Conservation (phyloP, 1,140 invertebrate species). For the Bombus confusus region DNA sequence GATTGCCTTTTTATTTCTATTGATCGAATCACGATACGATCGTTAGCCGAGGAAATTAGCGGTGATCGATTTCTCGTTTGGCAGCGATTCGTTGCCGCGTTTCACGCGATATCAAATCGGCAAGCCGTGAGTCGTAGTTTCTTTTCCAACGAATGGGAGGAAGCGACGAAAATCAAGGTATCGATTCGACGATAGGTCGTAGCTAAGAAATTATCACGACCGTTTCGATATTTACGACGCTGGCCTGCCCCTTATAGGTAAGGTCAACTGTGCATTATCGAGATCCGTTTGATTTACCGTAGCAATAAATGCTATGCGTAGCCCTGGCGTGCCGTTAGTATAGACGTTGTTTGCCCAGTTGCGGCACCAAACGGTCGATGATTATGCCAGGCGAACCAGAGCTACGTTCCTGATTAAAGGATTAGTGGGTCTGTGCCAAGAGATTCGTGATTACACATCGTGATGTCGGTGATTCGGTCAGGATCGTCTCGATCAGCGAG, state of each 20-base stretch:
- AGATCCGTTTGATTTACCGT: conserved; percentile 73
- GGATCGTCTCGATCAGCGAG: background rate
- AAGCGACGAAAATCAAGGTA: background rate
- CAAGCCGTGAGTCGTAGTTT: background rate
- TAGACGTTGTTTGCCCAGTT: conserved; percentile 52
- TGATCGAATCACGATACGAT: background rate
- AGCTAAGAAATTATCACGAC: conserved; percentile 24
- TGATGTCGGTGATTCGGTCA: conserved; percentile 31
- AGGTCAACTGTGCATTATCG: conserved; percentile 66
- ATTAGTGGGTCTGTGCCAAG: conserved; percentile 51
- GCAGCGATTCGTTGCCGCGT: background rate
- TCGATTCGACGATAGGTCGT: background rate
- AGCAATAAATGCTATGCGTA: conserved; percentile 68
- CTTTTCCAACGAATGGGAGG: no score
- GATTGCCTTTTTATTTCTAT: conserved; percentile 8
- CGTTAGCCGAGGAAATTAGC: background rate
- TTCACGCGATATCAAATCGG: background rate
- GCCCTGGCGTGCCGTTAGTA: conserved; percentile 7
- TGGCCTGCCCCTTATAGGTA: conserved; percentile 41
- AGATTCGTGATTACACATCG: conserved; percentile 37
- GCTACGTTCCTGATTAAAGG: conserved; percentile 54
- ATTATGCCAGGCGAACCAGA: conserved; percentile 28
- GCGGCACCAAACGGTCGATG: conserved; percentile 42
- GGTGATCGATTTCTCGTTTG: background rate
- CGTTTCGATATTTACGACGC: conserved; percentile 38